phyloP scores from a whole-genome alignment of 1,140 invertebrate genomes.

The Brachionus calyciflorus region DNA sequence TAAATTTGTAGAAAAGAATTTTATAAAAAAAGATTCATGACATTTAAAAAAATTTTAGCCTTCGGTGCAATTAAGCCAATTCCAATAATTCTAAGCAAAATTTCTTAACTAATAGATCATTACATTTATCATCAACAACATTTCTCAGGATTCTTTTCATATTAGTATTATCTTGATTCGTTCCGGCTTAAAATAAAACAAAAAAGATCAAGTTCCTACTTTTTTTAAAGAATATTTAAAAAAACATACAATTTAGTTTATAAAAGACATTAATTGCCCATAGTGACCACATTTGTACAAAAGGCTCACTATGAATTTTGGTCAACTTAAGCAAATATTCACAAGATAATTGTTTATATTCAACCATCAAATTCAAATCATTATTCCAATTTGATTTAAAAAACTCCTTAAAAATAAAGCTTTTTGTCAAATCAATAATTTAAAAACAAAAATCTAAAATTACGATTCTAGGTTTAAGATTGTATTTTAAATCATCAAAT shows the following conservation, averaged over 20 bases:
- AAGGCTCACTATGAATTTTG: not conserved
- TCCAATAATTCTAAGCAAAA: no score
- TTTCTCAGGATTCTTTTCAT: no score
- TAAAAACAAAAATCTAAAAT: not conserved
- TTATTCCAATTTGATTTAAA: slow-evolving; percentile 16
- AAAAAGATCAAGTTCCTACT: no score
- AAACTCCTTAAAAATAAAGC: not conserved
- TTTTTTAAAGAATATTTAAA: no score
- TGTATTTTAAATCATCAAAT: slow-evolving; percentile 1
- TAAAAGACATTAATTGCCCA: slow-evolving; percentile 3
- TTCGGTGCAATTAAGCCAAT: no score
- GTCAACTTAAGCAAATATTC: slow-evolving; percentile 10
- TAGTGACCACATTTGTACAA: slow-evolving; percentile 28
- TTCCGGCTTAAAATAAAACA: no score
- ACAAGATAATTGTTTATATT: not conserved
- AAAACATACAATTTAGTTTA: not conserved
- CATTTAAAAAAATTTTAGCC: no score
- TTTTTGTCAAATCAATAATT: not conserved
- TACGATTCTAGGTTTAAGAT: not conserved
- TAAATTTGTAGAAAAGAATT: no score
- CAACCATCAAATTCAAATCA: not conserved
- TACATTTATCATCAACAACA: no score
- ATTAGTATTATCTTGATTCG: no score
- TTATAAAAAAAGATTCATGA: no score
- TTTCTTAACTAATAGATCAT: no score